A percentile compares a stretch with the other conserved stretches of the same genome.
These are phyloP conservation scores for Cotesia vestalis DNA, from an alignment of 1,140 invertebrate genomes.

Conservation along the genomic window DNA sequence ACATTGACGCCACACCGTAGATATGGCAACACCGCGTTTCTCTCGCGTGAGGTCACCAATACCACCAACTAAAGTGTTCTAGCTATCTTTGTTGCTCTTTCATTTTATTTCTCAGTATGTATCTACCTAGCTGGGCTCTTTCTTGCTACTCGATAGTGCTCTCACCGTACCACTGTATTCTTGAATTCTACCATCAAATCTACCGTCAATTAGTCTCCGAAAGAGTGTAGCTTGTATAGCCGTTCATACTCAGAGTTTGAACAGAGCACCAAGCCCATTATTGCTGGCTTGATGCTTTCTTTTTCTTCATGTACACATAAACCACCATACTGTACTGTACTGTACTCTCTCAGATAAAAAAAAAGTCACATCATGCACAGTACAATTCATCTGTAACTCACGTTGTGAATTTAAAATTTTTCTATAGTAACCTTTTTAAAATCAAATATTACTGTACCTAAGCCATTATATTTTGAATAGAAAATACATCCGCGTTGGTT, in stretches of 20 bases:
- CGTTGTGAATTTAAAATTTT: not conserved
- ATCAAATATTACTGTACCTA: too few species aligned
- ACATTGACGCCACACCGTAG: constrained; percentile 21
- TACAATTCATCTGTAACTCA: not conserved
- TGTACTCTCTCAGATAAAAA: not conserved
- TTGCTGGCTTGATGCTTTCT: not conserved
- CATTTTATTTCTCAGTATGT: not conserved
- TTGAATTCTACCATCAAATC: constrained; percentile 1
- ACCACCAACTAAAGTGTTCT: constrained; percentile 6
- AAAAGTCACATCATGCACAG: not conserved
- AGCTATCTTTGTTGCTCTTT: not conserved
- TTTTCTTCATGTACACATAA: not conserved
- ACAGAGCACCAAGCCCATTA: not conserved
- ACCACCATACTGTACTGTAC: not conserved
- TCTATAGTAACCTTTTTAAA: too few species aligned
- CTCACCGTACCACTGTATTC: not conserved
- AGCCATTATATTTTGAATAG: too few species aligned
- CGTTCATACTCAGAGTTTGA: not conserved
- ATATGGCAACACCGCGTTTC: constrained; percentile 23
- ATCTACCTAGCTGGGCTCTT: too few species aligned
- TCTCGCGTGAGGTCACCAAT: constrained; percentile 29
- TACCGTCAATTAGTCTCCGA: constrained; percentile 22
- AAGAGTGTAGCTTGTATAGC: constrained; percentile 1
- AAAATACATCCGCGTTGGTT: not conserved
- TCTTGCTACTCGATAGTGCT: not conserved